Conservation (phyloP, 2,113 vertebrate genomes). For the Alligator sinensis region DNA sequence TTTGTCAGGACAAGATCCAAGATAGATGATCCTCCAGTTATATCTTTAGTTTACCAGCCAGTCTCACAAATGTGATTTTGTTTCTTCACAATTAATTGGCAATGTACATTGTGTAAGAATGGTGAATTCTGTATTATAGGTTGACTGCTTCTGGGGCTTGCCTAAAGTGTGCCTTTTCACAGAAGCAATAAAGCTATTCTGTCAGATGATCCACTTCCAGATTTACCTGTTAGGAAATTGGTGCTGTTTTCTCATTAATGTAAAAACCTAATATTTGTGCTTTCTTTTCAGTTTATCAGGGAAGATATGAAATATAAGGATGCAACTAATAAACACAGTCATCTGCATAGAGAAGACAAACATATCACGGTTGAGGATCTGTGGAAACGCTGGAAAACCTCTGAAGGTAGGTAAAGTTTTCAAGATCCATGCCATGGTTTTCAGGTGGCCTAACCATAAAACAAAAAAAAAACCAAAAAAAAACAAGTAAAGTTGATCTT, state of each 20-base stretch:
- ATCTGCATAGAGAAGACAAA: constrained; percentile 96
- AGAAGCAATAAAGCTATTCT: background rate
- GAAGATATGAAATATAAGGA: constrained; percentile 99
- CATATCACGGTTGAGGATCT: constrained; percentile 98
- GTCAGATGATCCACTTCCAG: background rate
- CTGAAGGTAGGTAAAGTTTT: constrained; percentile 85
- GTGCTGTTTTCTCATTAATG: background rate
- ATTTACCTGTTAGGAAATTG: background rate
- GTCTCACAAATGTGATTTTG: background rate
- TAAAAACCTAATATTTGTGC: constrained; percentile 20
- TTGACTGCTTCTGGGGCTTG: background rate
- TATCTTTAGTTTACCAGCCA: background rate
- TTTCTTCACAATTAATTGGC: background rate
- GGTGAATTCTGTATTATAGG: background rate
- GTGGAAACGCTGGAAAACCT: constrained; percentile 96
- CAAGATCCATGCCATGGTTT: background rate
- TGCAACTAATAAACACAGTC: constrained; percentile 94
- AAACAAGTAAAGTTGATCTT: background rate
- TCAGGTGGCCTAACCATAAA: background rate
- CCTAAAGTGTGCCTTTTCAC: background rate
- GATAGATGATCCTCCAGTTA: no score
- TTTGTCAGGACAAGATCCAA: no score
- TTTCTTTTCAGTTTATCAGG: constrained; percentile 89
- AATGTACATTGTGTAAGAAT: background rate
- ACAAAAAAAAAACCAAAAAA: no score